These are phyloP conservation scores for Gorsachius goisagi DNA, from an alignment of 2,113 vertebrate genomes.

Conservation along the genomic window DNA sequence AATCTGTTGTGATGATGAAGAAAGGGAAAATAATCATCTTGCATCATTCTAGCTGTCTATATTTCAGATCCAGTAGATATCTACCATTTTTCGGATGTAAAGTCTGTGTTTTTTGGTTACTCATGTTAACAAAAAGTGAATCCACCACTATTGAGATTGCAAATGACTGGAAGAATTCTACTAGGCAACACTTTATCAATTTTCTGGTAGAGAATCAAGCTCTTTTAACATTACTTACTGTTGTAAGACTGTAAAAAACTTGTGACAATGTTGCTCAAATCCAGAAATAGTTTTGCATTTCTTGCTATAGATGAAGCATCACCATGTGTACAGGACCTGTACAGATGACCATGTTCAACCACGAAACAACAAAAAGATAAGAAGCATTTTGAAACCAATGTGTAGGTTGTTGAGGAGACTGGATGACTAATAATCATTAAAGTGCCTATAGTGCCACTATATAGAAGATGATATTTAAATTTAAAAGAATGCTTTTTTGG, in stretches of 20 bases:
- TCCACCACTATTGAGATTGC: not conserved
- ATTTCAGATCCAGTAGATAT: not conserved
- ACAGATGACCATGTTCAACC: not conserved
- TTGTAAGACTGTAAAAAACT: not conserved
- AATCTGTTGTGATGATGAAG: not conserved
- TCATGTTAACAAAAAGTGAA: not conserved
- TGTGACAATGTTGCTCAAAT: not conserved
- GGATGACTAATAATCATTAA: not conserved
- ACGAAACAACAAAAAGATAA: not conserved
- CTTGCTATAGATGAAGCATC: not conserved
- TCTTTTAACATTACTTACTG: not conserved
- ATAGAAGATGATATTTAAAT: not conserved
- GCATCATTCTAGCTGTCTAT: accelerated
- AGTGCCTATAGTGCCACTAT: not conserved
- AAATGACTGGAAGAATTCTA: not conserved
- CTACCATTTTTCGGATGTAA: not conserved
- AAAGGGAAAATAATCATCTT: not conserved
- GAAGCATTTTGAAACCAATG: not conserved
- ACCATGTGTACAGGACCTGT: not conserved
- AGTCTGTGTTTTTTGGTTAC: not conserved
- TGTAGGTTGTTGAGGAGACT: not conserved
- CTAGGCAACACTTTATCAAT: not conserved
- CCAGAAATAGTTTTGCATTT: not conserved
- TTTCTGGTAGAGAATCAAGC: not conserved
- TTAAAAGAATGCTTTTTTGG: not conserved